phyloP scores from a whole-genome alignment of 2,797 vertebrate species.

The Malurus splendens region DNA sequence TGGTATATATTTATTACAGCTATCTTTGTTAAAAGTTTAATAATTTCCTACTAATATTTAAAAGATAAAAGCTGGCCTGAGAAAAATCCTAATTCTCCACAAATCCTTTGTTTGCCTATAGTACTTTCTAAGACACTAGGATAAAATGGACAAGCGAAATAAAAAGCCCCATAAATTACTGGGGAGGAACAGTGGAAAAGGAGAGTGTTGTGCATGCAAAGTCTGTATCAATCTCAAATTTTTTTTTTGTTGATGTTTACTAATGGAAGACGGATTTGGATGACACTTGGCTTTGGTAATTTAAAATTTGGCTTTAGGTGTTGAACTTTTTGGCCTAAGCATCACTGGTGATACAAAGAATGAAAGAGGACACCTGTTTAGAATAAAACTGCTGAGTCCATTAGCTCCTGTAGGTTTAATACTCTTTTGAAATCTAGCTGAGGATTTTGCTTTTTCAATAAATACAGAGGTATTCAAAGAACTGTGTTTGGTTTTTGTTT shows the following conservation, averaged over 20 bases:
- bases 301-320: background rate
- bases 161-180: background rate
- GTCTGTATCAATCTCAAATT: background rate
- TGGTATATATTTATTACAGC: background rate
- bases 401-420: background rate
- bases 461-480: background rate
- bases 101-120: background rate
- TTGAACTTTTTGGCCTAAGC: background rate
- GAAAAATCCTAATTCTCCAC: background rate
- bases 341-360: background rate
- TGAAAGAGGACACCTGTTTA: background rate
- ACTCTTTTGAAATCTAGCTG: background rate
- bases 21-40: background rate
- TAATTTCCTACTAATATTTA: background rate
- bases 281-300: background rate
- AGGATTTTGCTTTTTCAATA: background rate
- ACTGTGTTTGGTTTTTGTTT: accelerated
- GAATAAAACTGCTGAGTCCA: background rate
- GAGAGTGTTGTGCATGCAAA: background rate
- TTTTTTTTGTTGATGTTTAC: background rate
- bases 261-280: background rate
- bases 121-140: background rate
- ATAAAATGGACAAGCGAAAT: background rate
- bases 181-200: background rate
- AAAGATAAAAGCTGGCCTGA: background rate